Evolutionary conservation across 2,113 vertebrate species (phyloP).

Genomic region (Xenus cinereus): DNA sequence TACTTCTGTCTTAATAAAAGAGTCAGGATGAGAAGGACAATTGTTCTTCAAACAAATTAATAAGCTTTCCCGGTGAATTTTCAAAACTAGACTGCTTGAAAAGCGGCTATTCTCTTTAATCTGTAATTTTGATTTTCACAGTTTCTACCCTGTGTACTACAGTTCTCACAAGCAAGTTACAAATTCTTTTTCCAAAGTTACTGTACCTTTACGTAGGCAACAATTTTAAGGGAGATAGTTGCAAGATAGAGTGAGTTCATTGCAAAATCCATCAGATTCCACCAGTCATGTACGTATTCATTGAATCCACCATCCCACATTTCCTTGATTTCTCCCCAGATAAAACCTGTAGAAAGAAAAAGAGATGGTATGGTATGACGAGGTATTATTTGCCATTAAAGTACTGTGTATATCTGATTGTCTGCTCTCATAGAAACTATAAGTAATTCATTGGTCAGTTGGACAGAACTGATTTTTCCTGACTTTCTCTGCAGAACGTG

Average conservation of each 20-base stretch:
- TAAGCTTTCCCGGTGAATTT: not conserved
- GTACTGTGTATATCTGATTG: not conserved
- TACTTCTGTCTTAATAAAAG: not conserved
- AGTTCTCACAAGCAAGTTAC: not conserved
- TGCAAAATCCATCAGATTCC: constrained; percentile 98
- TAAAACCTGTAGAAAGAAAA: constrained; percentile 83
- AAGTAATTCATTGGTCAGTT: not conserved
- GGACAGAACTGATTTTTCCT: not conserved
- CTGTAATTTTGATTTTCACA: not conserved
- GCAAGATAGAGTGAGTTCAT: constrained; percentile 97
- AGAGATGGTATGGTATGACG: not conserved
- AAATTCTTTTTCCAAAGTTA: not conserved
- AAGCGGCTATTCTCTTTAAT: not conserved
- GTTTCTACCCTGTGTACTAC: not conserved
- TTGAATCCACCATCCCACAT: constrained; percentile 98
- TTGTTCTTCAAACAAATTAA: not conserved
- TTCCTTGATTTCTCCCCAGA: constrained; percentile 98
- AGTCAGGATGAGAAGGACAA: not conserved
- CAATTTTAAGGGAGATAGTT: constrained; percentile 95
- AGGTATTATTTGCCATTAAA: not conserved
- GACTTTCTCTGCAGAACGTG: not conserved
- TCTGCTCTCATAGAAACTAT: not conserved
- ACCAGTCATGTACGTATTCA: constrained; percentile 96
- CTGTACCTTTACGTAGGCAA: constrained; percentile 93
- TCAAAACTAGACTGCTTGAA: not conserved